Evolutionary conservation across 2,888 invertebrate species (phyloP).

Genomic region (Xestia c-nigrum): DNA sequence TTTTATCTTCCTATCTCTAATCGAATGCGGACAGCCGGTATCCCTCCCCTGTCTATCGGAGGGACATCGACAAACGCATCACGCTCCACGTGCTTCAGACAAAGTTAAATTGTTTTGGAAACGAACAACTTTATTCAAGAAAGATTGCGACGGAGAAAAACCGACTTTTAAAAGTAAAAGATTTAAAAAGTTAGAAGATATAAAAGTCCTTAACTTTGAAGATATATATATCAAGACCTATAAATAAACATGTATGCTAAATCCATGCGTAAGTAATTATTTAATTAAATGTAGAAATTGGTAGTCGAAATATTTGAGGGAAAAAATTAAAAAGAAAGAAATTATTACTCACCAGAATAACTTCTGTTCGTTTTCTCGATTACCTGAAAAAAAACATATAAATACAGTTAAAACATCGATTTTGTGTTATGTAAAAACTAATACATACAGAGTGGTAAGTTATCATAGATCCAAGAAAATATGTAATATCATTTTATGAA

Average conservation of each 20-base stretch:
- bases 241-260: background rate
- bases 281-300: background rate
- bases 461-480: background rate
- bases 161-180: background rate
- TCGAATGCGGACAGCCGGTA: background rate
- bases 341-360: slow-evolving; percentile 43
- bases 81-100: slow-evolving; percentile 21
- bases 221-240: background rate
- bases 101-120: slow-evolving; percentile 60
- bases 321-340: background rate
- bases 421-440: background rate
- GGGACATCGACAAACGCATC: slow-evolving; percentile 13
- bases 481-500: slow-evolving; percentile 10
- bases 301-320: background rate
- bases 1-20: slow-evolving; percentile 2
- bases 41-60: background rate
- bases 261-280: background rate
- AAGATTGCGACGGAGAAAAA: slow-evolving; percentile 16
- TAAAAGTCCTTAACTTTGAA: slow-evolving; percentile 22
- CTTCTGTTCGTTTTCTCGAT: slow-evolving; percentile 13
- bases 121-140: slow-evolving; percentile 39
- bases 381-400: slow-evolving; percentile 35
- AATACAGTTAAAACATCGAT: background rate
- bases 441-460: background rate
- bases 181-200: background rate